These are phyloP conservation scores for Megathymus violae DNA, from an alignment of 1,140 invertebrate genomes.

Conservation along the genomic window DNA sequence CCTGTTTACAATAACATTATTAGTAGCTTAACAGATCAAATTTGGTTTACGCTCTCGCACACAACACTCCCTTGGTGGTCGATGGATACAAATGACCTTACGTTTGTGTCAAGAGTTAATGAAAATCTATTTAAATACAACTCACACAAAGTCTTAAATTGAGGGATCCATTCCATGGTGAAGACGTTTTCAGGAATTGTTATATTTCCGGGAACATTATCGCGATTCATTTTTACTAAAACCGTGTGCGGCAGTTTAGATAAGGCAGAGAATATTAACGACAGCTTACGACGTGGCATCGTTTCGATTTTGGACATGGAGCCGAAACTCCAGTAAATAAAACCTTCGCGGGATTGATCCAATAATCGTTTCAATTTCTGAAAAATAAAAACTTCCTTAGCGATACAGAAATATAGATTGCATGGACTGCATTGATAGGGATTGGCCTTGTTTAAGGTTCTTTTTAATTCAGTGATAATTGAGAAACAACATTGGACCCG, in stretches of 20 bases:
- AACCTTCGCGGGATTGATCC: constrained; percentile 84
- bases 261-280: constrained; percentile 81
- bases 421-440: no score
- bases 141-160: constrained; percentile 86
- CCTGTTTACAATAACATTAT: constrained; percentile 52
- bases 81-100: no score
- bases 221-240: constrained; percentile 85
- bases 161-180: constrained; percentile 87
- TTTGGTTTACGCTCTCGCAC: no score
- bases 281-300: constrained; percentile 75
- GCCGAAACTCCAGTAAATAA: constrained; percentile 89
- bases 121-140: constrained; percentile 13
- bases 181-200: constrained; percentile 85
- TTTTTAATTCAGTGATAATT: no score
- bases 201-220: constrained; percentile 78
- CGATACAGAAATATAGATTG: no score
- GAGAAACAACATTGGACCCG: no score
- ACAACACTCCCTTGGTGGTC: no score
- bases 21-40: no score
- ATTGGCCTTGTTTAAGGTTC: no score
- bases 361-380: constrained; percentile 85
- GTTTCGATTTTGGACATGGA: constrained; percentile 85
- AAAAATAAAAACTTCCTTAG: constrained; percentile 6
- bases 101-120: not conserved
- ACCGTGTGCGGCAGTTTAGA: constrained; percentile 82